phyloP scores from a whole-genome alignment of 2,113 vertebrate species.

The Lepus americanus region DNA sequence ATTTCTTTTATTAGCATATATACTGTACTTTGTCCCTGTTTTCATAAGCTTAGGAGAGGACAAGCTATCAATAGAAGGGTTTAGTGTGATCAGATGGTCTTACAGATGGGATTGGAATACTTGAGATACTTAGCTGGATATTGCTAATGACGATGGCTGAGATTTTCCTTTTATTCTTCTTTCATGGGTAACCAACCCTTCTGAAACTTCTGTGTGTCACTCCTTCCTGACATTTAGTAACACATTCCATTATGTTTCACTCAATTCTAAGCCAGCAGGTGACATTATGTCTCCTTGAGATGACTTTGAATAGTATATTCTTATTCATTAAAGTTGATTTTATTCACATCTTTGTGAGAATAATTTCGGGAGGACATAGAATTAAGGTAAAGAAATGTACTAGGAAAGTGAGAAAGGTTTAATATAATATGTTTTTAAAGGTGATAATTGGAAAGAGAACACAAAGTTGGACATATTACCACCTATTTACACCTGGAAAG shows the following conservation, averaged over 20 bases:
- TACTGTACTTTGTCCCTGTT: background rate
- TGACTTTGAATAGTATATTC: background rate
- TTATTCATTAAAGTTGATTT: background rate
- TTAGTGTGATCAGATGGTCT: background rate
- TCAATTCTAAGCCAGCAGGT: background rate
- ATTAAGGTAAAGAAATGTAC: background rate
- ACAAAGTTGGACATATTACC: background rate
- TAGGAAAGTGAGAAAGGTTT: background rate
- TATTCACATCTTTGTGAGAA: background rate
- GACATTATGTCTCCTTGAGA: background rate
- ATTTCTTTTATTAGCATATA: fast-evolving
- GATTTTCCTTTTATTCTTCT: background rate
- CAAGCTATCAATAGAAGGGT: background rate
- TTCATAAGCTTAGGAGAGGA: background rate
- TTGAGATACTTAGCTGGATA: background rate
- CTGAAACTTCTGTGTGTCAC: background rate
- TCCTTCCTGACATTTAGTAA: background rate
- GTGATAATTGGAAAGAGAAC: background rate
- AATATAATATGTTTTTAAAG: background rate
- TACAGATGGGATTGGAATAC: constrained; percentile 49
- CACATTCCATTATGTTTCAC: background rate
- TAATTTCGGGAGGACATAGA: background rate
- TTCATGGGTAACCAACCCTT: background rate
- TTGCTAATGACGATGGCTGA: background rate
- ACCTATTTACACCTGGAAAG: background rate